Evolutionary conservation across 2,888 invertebrate genomes (phyloP).

Genomic region (Lycia hirtaria): DNA sequence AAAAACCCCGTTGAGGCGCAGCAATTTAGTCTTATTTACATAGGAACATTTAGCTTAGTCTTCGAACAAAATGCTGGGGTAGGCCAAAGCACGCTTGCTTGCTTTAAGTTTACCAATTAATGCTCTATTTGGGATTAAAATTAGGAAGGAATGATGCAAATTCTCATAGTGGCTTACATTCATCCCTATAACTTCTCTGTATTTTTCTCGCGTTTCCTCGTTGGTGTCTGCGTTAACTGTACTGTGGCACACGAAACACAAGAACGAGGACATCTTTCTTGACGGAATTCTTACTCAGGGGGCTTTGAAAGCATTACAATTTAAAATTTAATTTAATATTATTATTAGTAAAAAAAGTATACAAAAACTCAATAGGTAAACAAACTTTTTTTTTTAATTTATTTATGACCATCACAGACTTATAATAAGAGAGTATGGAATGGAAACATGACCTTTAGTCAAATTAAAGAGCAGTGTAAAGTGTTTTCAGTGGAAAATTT

Average conservation of each 20-base stretch:
- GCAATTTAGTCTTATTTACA: too few species aligned
- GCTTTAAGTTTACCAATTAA: too few species aligned
- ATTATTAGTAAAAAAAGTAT: neutral
- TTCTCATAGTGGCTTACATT: constrained; percentile 68
- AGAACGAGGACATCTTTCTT: constrained; percentile 63
- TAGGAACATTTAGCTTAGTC: too few species aligned
- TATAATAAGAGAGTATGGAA: too few species aligned
- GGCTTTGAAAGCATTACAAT: neutral
- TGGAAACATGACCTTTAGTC: too few species aligned
- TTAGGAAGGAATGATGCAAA: neutral
- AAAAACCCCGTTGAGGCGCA: too few species aligned
- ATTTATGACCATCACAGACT: too few species aligned
- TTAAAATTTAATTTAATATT: neutral
- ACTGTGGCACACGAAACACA: constrained; percentile 75
- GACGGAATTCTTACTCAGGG: neutral
- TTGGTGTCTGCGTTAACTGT: constrained; percentile 66
- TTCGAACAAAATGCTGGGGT: too few species aligned
- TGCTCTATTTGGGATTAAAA: too few species aligned
- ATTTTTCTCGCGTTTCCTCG: constrained; percentile 72
- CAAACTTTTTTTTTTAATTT: neutral
- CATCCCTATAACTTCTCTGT: constrained; percentile 72
- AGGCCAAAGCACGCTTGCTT: too few species aligned
- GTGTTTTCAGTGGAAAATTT: too few species aligned
- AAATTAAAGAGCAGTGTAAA: too few species aligned
- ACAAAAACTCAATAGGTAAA: neutral